phyloP scores from a whole-genome alignment of 2,888 invertebrate genomes.

The Callyntrura sp. region DNA sequence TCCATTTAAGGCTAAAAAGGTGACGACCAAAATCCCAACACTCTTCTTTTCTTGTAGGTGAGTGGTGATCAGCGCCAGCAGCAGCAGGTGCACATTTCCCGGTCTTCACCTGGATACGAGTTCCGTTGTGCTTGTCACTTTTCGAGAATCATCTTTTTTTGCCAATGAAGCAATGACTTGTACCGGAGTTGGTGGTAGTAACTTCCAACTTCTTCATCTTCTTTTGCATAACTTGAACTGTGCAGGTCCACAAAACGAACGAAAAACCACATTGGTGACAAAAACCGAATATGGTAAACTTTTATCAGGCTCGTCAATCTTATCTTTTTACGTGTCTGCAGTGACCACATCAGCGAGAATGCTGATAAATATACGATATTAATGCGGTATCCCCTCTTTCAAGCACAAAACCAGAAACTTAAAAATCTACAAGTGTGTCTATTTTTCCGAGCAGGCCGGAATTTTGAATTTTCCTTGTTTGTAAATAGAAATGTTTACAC shows the following conservation, averaged over 20 bases:
- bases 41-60: too few relatives aligned
- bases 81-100: not conserved
- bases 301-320: slow-evolving; percentile 39
- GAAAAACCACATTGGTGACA: slow-evolving; percentile 11
- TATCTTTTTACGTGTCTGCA: not conserved
- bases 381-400: not conserved
- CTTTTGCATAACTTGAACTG: slow-evolving; percentile 18
- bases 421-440: not conserved
- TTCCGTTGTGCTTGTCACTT: not conserved
- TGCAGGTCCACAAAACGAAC: not conserved
- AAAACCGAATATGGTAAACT: slow-evolving; percentile 49
- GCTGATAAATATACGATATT: not conserved
- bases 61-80: not conserved
- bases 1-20: slow-evolving; percentile 80
- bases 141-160: not conserved
- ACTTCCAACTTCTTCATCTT: not conserved
- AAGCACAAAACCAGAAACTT: slow-evolving; percentile 13
- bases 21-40: slow-evolving; percentile 2
- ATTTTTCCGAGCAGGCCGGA: not conserved
- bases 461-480: slow-evolving; percentile 42
- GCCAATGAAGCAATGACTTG: not conserved
- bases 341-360: not conserved
- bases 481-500: slow-evolving; percentile 74
- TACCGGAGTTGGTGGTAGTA: not conserved
- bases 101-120: not conserved